These are phyloP conservation scores for Megaptera novaeangliae DNA, from an alignment of 2,113 vertebrate genomes.

Conservation along the genomic window DNA sequence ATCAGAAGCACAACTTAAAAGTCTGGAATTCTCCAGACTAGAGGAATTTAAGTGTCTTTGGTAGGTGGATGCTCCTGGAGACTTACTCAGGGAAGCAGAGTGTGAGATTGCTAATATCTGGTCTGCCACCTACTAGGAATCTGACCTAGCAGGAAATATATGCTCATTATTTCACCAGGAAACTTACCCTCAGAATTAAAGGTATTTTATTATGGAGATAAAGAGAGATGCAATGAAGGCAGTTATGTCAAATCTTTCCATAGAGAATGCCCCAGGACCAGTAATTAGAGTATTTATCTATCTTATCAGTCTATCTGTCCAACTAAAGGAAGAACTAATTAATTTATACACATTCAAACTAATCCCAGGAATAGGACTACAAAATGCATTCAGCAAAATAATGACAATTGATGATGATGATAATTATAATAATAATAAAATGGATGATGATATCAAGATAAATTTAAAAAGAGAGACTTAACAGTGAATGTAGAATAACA, in stretches of 20 bases:
- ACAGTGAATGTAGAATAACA: neutral
- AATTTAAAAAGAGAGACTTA: neutral
- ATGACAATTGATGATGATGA: neutral
- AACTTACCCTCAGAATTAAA: neutral
- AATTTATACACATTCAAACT: neutral
- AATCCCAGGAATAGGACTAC: neutral
- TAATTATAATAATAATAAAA: neutral
- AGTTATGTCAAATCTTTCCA: neutral
- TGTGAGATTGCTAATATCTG: neutral
- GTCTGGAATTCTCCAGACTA: neutral
- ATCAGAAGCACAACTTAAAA: neutral
- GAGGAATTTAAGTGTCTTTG: neutral
- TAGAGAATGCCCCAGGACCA: neutral
- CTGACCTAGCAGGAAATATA: neutral
- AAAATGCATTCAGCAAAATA: neutral
- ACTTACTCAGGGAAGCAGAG: neutral
- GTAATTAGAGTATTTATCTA: neutral
- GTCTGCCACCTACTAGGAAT: neutral
- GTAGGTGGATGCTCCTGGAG: neutral
- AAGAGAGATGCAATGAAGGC: neutral
- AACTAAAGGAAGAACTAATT: slow-evolving; percentile 19
- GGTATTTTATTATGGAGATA: neutral
- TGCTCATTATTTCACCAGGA: neutral
- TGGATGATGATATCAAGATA: neutral
- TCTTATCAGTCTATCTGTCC: neutral